These are phyloP conservation scores for Nothobranchius kuhntae DNA, from an alignment of 2,113 vertebrate genomes.

Conservation along the genomic window DNA sequence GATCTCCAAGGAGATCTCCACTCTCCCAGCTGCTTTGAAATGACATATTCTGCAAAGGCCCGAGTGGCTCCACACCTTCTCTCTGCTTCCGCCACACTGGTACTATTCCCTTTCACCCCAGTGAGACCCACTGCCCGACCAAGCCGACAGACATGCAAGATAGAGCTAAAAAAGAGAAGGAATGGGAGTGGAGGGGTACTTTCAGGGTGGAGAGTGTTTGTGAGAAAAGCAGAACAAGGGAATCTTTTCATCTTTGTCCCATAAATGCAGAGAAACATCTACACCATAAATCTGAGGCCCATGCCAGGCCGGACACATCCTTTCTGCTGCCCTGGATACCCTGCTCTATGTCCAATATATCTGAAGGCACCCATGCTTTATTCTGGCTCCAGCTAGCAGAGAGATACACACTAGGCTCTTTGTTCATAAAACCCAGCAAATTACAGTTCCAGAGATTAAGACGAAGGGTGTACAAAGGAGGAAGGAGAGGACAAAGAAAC, in stretches of 20 bases:
- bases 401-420: slow-evolving; percentile 61
- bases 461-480: slow-evolving; percentile 39
- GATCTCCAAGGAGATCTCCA: slow-evolving; percentile 78
- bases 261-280: slow-evolving; percentile 71
- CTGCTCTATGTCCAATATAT: slow-evolving; percentile 60
- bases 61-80: slow-evolving; percentile 2
- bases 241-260: slow-evolving; percentile 76
- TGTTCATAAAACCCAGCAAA: slow-evolving; percentile 58
- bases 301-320: slow-evolving; percentile 55
- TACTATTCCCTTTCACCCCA: slow-evolving; percentile 39
- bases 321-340: slow-evolving; percentile 63
- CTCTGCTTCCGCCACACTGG: slow-evolving; percentile 32
- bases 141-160: slow-evolving; percentile 34
- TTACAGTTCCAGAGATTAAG: slow-evolving; percentile 47
- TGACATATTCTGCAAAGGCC: slow-evolving; percentile 35
- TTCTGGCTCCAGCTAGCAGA: slow-evolving; percentile 35
- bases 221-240: slow-evolving; percentile 72
- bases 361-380: slow-evolving; percentile 49
- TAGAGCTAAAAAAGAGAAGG: slow-evolving; percentile 42
- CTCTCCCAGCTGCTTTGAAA: slow-evolving; percentile 48
- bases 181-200: slow-evolving; percentile 53
- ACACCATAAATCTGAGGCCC: slow-evolving; percentile 75
- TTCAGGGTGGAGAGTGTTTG: slow-evolving; percentile 60
- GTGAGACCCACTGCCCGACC: slow-evolving; percentile 46
- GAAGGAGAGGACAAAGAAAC: slow-evolving; percentile 25